Conservation (phyloP, 2,113 vertebrate species). For the Bungarus multicinctus region DNA sequence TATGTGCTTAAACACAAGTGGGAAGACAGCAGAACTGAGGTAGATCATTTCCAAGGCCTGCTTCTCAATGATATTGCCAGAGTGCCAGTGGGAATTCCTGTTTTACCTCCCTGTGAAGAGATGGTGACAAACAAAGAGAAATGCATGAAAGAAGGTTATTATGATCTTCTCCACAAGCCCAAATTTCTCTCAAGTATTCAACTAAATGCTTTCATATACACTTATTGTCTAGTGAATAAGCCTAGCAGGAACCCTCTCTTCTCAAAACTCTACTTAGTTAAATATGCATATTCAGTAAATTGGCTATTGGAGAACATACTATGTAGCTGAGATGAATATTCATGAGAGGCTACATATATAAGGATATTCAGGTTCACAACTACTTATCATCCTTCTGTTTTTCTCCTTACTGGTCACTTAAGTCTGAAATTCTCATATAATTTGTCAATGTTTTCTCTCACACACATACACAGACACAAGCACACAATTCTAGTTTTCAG, state of each 20-base stretch:
- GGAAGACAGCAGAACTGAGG: background rate
- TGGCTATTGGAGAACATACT: slow-evolving; percentile 57
- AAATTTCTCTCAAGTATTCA: background rate
- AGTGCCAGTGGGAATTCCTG: background rate
- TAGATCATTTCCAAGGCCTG: background rate
- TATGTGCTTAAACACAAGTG: background rate
- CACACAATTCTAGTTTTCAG: slow-evolving; percentile 59
- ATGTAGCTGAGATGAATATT: slow-evolving; percentile 31
- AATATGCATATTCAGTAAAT: slow-evolving; percentile 45
- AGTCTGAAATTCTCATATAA: background rate
- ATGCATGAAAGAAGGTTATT: background rate
- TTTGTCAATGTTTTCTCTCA: slow-evolving; percentile 40
- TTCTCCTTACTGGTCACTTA: background rate
- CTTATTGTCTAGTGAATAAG: slow-evolving; percentile 44
- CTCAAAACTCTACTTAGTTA: slow-evolving; percentile 32
- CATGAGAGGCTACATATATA: slow-evolving; percentile 11
- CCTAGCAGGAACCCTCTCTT: background rate
- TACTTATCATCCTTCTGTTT: background rate
- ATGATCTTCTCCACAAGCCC: background rate
- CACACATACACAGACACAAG: background rate
- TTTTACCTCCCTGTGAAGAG: background rate
- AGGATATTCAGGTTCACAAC: background rate
- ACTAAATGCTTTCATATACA: slow-evolving; percentile 17
- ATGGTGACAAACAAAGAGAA: background rate
- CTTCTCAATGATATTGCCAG: background rate